Conservation (phyloP, 1,140 invertebrate species). For the Leptonema lineaticorne region DNA sequence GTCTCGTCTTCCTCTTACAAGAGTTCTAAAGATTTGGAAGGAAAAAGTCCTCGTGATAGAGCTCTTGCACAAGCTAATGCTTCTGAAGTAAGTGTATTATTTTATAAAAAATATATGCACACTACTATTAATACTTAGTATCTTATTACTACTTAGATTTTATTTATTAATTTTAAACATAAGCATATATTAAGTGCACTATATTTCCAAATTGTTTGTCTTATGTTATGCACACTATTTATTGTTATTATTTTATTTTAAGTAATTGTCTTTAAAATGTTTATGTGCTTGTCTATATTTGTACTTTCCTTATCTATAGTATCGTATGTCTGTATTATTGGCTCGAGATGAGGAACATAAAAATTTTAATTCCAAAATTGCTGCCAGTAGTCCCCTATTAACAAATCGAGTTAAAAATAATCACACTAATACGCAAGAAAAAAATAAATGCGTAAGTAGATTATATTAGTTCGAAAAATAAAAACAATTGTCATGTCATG, state of each 20-base stretch:
- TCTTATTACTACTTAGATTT: not conserved
- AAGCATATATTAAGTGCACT: too few species aligned
- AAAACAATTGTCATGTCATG: too few species aligned
- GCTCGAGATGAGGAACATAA: conserved; percentile 62
- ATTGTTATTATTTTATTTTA: too few species aligned
- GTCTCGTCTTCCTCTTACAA: conserved; percentile 38
- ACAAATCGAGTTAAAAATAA: conserved; percentile 32
- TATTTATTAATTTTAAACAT: not conserved
- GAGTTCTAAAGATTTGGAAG: conserved; percentile 44
- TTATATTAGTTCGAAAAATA: too few species aligned
- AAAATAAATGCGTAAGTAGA: conserved; percentile 34
- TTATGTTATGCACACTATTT: not conserved
- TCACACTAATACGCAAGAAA: conserved; percentile 31
- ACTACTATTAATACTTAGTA: not conserved
- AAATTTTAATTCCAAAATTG: conserved; percentile 37
- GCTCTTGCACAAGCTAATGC: conserved; percentile 46
- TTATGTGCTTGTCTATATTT: not conserved
- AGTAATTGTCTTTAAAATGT: not conserved
- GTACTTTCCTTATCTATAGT: conserved; percentile 49
- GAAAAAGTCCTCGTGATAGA: conserved; percentile 43
- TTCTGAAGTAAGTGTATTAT: conserved; percentile 49
- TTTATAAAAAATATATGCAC: not conserved
- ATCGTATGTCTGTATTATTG: conserved; percentile 70
- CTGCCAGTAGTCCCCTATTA: conserved; percentile 37
- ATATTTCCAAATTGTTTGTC: too few species aligned